Evolutionary conservation across 2,888 invertebrate species (phyloP).

Genomic region (Scelioninae gen. 1): DNA sequence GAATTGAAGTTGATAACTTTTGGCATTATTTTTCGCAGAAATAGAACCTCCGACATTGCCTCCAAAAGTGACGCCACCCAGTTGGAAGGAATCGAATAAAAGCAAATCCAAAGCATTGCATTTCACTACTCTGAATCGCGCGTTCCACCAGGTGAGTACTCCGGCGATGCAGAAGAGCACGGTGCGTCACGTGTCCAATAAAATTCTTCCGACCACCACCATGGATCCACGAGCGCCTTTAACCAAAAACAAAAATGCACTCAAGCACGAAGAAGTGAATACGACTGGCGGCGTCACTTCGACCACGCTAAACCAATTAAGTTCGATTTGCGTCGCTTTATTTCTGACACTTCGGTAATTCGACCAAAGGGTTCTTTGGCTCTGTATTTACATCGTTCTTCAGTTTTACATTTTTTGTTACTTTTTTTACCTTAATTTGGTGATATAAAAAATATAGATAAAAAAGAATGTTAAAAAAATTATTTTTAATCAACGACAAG

Average conservation of each 20-base stretch:
- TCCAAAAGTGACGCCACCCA: slow-evolving; percentile 75
- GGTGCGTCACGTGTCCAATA: slow-evolving; percentile 75
- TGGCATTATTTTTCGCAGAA: slow-evolving; percentile 74
- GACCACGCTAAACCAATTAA: slow-evolving; percentile 57
- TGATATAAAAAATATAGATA: too few relatives aligned
- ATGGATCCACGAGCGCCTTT: slow-evolving; percentile 77
- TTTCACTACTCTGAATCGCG: slow-evolving; percentile 76
- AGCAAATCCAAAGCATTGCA: slow-evolving; percentile 73
- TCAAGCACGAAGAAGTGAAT: slow-evolving; percentile 77
- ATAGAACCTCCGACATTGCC: slow-evolving; percentile 76
- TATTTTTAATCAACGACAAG: too few relatives aligned
- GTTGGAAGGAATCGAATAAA: slow-evolving; percentile 75
- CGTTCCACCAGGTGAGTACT: slow-evolving; percentile 79
- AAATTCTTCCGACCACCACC: slow-evolving; percentile 77
- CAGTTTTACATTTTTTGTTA: too few relatives aligned
- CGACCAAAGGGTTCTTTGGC: too few relatives aligned
- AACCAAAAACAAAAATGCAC: slow-evolving; percentile 79
- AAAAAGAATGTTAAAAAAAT: too few relatives aligned
- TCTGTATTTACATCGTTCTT: too few relatives aligned
- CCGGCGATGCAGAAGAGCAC: slow-evolving; percentile 80
- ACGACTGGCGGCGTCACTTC: slow-evolving; percentile 67
- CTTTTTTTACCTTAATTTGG: too few relatives aligned
- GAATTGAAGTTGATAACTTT: slow-evolving; percentile 50
- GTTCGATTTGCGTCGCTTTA: slow-evolving; percentile 70
- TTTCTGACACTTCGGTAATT: slow-evolving; percentile 74